Evolutionary conservation across 2,797 vertebrate species (phyloP), one percentile per base, ranked within the genome.

Genomic region (Bryconaethiops microstoma): DNA sequence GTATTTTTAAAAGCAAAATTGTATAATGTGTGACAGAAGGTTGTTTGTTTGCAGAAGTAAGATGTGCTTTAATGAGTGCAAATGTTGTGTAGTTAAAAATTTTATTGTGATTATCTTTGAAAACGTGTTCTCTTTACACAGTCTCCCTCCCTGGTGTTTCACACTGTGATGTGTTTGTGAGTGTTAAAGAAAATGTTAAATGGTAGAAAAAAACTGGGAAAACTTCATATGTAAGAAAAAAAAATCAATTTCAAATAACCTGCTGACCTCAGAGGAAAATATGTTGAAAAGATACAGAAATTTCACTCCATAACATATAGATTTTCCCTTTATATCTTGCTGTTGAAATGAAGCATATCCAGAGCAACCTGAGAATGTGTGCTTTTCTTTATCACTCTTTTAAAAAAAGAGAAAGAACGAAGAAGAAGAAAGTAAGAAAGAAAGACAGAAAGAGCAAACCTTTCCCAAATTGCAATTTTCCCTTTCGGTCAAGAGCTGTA

Each of bases 391-490:
- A 57, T 14, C 45, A 39, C 7, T 67, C 17, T 65, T 29, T 59
- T 57, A 65, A 17, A 73, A 50, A 72, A 12, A 73, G 59, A 13
- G 12, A 52, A 13, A 52, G 10, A 52, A 14, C 4, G 13, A 52
- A 14, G 10, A 52, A 52, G 10, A 52, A 52, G 65, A 12, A 73
- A 67, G 12, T 1, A 13, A 52, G 10, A 52, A 14, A 14, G 10
- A 52, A 52, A 52, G 13, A 14, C 12, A 52, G 13, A 14, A 52
- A 52, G 10, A 52, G 16, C 74, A 45, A 62, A 82, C 23, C 48
- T 52, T 55, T n/a, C 42, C 57, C 16, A 59, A 80, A 67, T 78
- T 89, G 84, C 90, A 90, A 90, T 88, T 89, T 89, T 82, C 85
- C 63, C 59, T 81, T 87, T 85, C 87, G 85, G 84, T 87, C 62